phyloP scores from a whole-genome alignment of 2,797 vertebrate species.

The Anguilla pacifica region DNA sequence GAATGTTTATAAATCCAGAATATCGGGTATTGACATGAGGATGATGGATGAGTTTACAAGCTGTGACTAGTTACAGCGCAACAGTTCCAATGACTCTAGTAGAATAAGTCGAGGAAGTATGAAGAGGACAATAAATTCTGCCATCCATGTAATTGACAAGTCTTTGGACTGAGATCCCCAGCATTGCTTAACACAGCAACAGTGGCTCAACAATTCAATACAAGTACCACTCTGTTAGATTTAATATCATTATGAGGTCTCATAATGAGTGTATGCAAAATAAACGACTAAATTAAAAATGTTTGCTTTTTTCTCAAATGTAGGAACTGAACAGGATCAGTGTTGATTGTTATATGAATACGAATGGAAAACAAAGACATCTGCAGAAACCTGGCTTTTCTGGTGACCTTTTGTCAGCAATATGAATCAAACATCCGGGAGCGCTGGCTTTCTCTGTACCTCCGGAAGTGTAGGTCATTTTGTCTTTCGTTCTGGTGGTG shows the following conservation, averaged over 20 bases:
- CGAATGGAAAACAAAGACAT: background rate
- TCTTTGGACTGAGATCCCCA: too few species aligned
- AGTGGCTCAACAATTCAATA: too few species aligned
- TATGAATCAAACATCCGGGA: background rate
- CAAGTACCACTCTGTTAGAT: background rate
- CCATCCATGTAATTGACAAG: too few species aligned
- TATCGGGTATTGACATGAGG: too few species aligned
- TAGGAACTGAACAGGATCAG: background rate
- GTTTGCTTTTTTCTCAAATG: background rate
- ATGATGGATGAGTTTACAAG: too few species aligned
- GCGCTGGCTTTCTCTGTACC: background rate
- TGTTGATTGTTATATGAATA: background rate
- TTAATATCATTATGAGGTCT: background rate
- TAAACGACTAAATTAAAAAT: background rate
- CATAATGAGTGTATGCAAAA: background rate
- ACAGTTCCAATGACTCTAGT: too few species aligned
- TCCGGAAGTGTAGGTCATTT: slow-evolving; percentile 13
- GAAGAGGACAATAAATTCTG: too few species aligned
- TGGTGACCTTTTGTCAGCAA: background rate
- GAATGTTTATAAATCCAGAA: too few species aligned
- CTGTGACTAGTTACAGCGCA: too few species aligned
- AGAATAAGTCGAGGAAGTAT: too few species aligned
- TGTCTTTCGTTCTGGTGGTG: background rate
- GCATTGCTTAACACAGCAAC: too few species aligned
- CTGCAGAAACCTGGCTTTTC: background rate